Percentiles rank a stretch among this genome's conserved stretches.
Evolutionary conservation across 2,888 invertebrate species (phyloP).

Genomic region (Melanargia galathea): DNA sequence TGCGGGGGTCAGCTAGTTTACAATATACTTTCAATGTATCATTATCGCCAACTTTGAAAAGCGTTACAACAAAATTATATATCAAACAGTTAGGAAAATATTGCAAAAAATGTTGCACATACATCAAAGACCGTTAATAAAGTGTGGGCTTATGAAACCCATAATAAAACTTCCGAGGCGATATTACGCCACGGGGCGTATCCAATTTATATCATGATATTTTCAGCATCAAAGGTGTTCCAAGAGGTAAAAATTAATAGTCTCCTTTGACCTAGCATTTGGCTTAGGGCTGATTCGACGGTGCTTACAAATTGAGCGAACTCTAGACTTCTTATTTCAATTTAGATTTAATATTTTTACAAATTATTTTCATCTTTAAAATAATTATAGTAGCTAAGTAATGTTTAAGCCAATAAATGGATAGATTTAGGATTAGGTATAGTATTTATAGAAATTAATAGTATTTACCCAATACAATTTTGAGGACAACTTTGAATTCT

Average conservation of each 20-base stretch:
- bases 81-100: background rate
- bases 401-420: no score
- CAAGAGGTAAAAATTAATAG: slow-evolving; percentile 14
- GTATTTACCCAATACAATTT: no score
- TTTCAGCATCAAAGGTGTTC: slow-evolving; percentile 16
- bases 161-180: slow-evolving; percentile 27
- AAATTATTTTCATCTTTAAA: no score
- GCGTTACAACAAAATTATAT: background rate
- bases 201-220: slow-evolving; percentile 32
- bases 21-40: background rate
- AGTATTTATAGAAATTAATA: no score
- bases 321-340: no score
- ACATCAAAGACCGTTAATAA: slow-evolving; percentile 25
- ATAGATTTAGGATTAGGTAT: no score
- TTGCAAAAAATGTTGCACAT: slow-evolving; percentile 11
- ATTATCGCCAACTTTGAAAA: background rate
- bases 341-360: no score
- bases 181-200: slow-evolving; percentile 33
- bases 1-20: background rate
- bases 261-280: background rate
- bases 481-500: no score
- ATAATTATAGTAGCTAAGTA: no score
- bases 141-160: slow-evolving; percentile 22
- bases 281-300: background rate
- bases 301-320: background rate